Conservation (phyloP, 1,140 invertebrate genomes). For the Danaus plexippus region DNA sequence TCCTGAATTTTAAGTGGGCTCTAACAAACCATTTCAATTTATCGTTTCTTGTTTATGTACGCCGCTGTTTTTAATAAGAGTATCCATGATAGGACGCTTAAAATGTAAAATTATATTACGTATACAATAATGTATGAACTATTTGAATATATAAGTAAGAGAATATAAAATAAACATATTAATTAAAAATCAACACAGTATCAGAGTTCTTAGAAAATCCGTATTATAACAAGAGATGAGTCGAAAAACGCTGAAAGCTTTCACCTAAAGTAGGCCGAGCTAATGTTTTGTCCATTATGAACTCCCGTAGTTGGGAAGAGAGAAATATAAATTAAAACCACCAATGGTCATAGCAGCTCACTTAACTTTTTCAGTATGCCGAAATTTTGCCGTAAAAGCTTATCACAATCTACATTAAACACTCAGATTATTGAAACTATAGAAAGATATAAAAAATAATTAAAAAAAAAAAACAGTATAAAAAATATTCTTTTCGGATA, state of each 20-base stretch:
- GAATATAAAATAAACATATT: neutral
- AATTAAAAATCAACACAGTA: neutral
- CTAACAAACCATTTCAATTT: constrained; percentile 25
- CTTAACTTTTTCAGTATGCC: constrained; percentile 18
- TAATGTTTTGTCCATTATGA: constrained; percentile 66
- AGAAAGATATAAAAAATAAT: no score
- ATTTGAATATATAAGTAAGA: constrained; percentile 3
- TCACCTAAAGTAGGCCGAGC: constrained; percentile 52
- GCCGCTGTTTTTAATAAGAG: constrained; percentile 3
- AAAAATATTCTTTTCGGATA: no score
- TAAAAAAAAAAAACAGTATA: no score
- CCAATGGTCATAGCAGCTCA: constrained; percentile 21
- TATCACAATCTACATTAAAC: no score
- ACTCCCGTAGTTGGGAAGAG: constrained; percentile 33
- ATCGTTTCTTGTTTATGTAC: constrained; percentile 1
- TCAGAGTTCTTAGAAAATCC: neutral
- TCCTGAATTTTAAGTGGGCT: constrained; percentile 22
- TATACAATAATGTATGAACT: constrained; percentile 4
- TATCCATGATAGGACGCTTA: neutral
- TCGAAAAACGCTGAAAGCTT: constrained; percentile 57
- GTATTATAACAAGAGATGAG: constrained; percentile 41
- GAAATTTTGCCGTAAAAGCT: no score
- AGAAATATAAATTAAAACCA: constrained; percentile 55
- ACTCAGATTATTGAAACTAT: no score
- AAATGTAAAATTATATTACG: constrained; percentile 2